Base-by-base conservation (phyloP, 2,113 vertebrate genomes). In the Chaetura pelagica region DNA sequence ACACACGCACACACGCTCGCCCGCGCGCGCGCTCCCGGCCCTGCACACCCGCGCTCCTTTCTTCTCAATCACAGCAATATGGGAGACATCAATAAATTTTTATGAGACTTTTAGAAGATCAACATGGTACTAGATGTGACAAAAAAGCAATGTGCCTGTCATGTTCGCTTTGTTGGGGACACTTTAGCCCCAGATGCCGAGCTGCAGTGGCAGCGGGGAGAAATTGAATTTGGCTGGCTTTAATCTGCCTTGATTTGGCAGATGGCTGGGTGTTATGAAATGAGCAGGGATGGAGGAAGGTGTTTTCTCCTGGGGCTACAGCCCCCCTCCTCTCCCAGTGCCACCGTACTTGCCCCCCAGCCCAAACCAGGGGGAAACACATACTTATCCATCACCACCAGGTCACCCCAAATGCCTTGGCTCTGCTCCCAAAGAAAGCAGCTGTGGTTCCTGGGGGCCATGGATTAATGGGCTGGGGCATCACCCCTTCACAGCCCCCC, bases 131-230 rank as follows among this genome's bases (percentile, higher is more conserved):
- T 97, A 97, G 98, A 98, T 98, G 95, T 98, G 98, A 98, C 98
- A 98, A 97, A 98, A 97, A 95, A 98, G 97, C 96, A 98, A 98
- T 98, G 97, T 96, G 97, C 97, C 97, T 99, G 98, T 99, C 98
- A 99, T 98, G 98, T 99, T 98, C 98, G 97, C 97, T 99, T 98
- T 98, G 98, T 98, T 94, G 97, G 97, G 98, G 98, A 97, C 98
- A 97, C 97, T 96, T 97, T 97, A 96, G 97, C 97, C 96, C 95
- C 97, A 97, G 98, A 97, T 96, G 96, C 97, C 44, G 95, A 94
- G 93, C 94, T 95, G 97, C 97, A 77, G 95, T 87, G 95, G 97
- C 97, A 96, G 96, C 86, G 88, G 96, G 96, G 90, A 97, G 97
- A 98, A 98, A 98, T 98, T 97, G 97, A 98, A 98, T 98, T 98